Evolutionary conservation across 1,140 invertebrate species (phyloP), one percentile per base, ranked within the genome.

Genomic region (Drosophila insularis): DNA sequence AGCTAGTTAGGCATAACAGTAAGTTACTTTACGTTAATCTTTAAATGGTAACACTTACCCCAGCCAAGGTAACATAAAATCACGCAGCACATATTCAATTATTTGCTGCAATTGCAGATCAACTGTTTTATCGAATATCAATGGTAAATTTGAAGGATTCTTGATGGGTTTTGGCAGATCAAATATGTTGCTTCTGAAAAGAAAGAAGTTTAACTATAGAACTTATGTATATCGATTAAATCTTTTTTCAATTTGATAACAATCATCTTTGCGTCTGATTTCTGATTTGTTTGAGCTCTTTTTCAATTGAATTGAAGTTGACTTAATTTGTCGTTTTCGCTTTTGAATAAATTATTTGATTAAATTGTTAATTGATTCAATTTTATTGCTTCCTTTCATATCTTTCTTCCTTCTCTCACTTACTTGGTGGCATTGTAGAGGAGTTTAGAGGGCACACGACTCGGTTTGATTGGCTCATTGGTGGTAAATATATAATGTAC

Each of bases 71-170:
- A 94, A 92, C 60, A 98, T 93, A 92, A 96, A 97, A 92, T 98
- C 97, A 80, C 96, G 93, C 19, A 97, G 93, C 55, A 95, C 92
- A 87, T 96, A 94, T 90, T 98, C 96, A 60, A 98, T 93, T 5
- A 98, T 92, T 90, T 97, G 96, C 80, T 97, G 96, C 11, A 98
- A 86, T 70, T 96, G 95, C 85, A 95, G 94, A 89, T 98, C 97
- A 32, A 98, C 95, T 69, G 96, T 96, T 73, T 96, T 93, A 46
- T 95, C 95, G 92, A 96, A 96, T 73, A 97, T 94, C 19, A 96
- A 91, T 31, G 95, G 95, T 81, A 96, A 93, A 91, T 95, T 94
- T 53, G 92, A 90, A 46, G 91, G 81, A 75, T 92, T 92, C 67
- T 78, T 87, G 10, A 90, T 91, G 37, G 91, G 89, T 37, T 92